phyloP scores from a whole-genome alignment of 2,797 vertebrate species.

The Enoplosus armatus region DNA sequence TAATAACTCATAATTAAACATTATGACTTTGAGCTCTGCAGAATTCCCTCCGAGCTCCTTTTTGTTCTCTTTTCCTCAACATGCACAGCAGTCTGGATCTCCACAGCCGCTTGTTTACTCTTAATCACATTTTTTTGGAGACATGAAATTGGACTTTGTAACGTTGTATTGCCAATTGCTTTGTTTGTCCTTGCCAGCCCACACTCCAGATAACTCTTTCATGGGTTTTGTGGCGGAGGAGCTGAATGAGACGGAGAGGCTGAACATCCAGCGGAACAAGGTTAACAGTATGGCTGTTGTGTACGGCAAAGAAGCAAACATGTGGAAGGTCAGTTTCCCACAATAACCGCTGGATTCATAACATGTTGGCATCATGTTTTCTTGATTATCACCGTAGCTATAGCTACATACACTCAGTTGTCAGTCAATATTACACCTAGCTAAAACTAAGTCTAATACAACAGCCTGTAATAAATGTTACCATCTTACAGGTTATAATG shows the following conservation, averaged over 20 bases:
- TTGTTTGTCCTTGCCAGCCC: constrained; percentile 86
- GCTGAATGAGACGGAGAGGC: constrained; percentile 91
- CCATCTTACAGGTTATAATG: neutral
- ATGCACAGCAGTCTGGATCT: neutral
- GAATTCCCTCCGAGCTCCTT: neutral
- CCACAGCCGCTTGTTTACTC: constrained; percentile 21
- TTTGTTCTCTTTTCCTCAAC: constrained; percentile 23
- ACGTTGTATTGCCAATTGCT: constrained; percentile 37
- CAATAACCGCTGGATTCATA: neutral
- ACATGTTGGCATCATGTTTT: neutral
- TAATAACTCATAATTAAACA: neutral
- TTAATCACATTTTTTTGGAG: constrained; percentile 12
- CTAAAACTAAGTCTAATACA: neutral
- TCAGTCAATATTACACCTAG: neutral
- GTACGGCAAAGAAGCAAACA: constrained; percentile 95
- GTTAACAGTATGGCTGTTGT: constrained; percentile 95
- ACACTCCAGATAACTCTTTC: constrained; percentile 99
- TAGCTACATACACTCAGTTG: neutral
- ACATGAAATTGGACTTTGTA: constrained; percentile 44
- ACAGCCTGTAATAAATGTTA: neutral
- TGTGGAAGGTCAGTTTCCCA: constrained; percentile 93
- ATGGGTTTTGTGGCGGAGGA: constrained; percentile 99
- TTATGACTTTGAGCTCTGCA: neutral
- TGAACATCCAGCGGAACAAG: constrained; percentile 90
- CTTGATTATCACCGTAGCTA: neutral